A percentile compares a stretch with the other conserved stretches of the same genome.
These are phyloP conservation scores for Marmota monax DNA, from an alignment of 2,113 vertebrate genomes.

Conservation along the genomic window DNA sequence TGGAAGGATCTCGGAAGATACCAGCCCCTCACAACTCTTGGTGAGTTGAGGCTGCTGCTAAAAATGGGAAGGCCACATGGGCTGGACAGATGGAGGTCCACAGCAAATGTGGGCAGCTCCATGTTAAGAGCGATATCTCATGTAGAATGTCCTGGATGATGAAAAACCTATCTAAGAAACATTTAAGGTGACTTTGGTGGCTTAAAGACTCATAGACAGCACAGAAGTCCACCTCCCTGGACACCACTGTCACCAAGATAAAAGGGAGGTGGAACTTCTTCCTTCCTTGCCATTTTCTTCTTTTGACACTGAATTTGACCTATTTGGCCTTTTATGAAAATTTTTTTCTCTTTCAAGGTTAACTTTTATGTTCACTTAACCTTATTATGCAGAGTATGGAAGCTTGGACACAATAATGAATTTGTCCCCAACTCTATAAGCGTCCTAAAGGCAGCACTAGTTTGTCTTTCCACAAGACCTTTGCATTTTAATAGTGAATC, in stretches of 20 bases:
- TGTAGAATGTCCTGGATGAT: not conserved
- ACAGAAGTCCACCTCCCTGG: not conserved
- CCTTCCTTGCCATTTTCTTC: not conserved
- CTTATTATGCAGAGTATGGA: not conserved
- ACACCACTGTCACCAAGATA: not conserved
- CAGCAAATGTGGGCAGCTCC: not conserved
- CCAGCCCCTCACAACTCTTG: not conserved
- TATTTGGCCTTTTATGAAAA: not conserved
- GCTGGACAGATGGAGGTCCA: rapidly evolving
- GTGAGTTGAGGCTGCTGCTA: not conserved
- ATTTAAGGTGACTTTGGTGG: not conserved
- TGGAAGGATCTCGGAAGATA: not conserved
- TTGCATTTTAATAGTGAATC: not conserved
- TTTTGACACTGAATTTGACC: not conserved
- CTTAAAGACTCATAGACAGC: not conserved
- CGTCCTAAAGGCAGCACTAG: not conserved
- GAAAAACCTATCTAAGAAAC: not conserved
- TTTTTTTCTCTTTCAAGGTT: not conserved
- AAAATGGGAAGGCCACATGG: not conserved
- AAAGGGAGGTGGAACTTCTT: not conserved
- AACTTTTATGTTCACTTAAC: not conserved
- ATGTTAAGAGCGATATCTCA: not conserved
- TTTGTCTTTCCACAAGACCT: not conserved
- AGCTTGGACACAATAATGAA: not conserved
- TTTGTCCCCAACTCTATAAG: not conserved